Evolutionary conservation across 92 coral and sea anemone genomes (phyloP).

Genomic region (Epizoanthus scotinus): DNA sequence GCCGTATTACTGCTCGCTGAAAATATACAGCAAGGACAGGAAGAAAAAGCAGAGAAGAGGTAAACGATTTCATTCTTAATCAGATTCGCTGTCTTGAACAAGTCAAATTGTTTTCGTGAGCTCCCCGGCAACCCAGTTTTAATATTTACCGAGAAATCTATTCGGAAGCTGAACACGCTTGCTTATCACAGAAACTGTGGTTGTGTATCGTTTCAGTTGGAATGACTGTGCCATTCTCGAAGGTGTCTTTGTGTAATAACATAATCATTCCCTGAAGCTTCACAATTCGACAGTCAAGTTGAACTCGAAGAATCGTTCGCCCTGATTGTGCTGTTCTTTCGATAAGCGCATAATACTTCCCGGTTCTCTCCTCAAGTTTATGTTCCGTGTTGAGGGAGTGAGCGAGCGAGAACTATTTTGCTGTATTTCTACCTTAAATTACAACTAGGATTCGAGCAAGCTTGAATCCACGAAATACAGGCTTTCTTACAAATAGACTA

Average conservation of each 20-base stretch:
- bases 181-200: slow-evolving; percentile 11
- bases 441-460: background rate
- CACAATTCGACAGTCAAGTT: background rate
- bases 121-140: slow-evolving; percentile 23
- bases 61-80: background rate
- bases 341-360: slow-evolving; percentile 32
- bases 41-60: slow-evolving; percentile 36
- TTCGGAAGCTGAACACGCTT: slow-evolving; percentile 37
- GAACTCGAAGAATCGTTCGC: background rate
- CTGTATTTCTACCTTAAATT: background rate
- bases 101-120: slow-evolving; percentile 29
- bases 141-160: slow-evolving; percentile 33
- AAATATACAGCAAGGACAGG: slow-evolving; percentile 41
- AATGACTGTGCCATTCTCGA: background rate
- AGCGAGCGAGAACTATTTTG: background rate
- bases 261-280: background rate
- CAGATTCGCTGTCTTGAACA: background rate
- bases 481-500: background rate
- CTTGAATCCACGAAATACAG: background rate
- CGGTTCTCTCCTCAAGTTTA: slow-evolving; percentile 23
- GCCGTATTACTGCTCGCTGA: slow-evolving; percentile 38
- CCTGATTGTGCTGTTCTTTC: slow-evolving; percentile 5
- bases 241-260: background rate
- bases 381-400: slow-evolving; percentile 34
- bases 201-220: slow-evolving; percentile 20